Conservation (phyloP, 2,797 vertebrate genomes). For the Triplophysa bombifrons region DNA sequence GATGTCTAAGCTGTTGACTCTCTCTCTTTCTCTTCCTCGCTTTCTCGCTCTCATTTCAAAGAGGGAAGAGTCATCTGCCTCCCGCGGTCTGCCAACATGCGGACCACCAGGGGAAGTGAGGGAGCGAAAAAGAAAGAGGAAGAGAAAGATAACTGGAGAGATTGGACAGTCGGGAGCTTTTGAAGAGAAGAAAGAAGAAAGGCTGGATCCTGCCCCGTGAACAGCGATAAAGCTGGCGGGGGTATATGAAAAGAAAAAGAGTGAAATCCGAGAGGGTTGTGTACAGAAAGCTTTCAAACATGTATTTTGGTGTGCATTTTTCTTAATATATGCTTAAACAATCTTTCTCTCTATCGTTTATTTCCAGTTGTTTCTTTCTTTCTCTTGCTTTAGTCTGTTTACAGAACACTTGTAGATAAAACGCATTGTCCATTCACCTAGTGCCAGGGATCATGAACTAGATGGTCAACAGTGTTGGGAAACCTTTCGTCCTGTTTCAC, state of each 20-base stretch:
- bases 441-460: slow-evolving; percentile 44
- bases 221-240: slow-evolving; percentile 46
- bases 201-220: slow-evolving; percentile 53
- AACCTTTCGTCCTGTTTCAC: slow-evolving; percentile 9
- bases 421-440: slow-evolving; percentile 50
- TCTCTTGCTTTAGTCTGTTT: slow-evolving; percentile 49
- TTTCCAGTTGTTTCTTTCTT: not conserved
- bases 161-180: slow-evolving; percentile 56
- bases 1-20: slow-evolving; percentile 51
- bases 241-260: slow-evolving; percentile 17
- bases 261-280: slow-evolving; percentile 24
- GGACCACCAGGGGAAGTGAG: slow-evolving; percentile 55
- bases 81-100: slow-evolving; percentile 50
- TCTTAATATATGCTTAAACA: slow-evolving; percentile 43
- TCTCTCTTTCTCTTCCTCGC: slow-evolving; percentile 34
- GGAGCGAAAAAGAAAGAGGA: slow-evolving; percentile 60
- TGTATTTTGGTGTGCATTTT: slow-evolving; percentile 55
- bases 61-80: slow-evolving; percentile 57
- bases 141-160: slow-evolving; percentile 58
- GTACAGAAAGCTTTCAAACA: not conserved
- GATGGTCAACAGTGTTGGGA: slow-evolving; percentile 1
- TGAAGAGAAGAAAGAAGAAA: slow-evolving; percentile 55
- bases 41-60: slow-evolving; percentile 55
- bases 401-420: slow-evolving; percentile 48
- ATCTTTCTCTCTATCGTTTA: not conserved